A percentile compares a stretch with the other conserved stretches of the same genome.
Evolutionary conservation across 2,888 invertebrate genomes (phyloP).

Genomic region (Hirudinaria manillensis): DNA sequence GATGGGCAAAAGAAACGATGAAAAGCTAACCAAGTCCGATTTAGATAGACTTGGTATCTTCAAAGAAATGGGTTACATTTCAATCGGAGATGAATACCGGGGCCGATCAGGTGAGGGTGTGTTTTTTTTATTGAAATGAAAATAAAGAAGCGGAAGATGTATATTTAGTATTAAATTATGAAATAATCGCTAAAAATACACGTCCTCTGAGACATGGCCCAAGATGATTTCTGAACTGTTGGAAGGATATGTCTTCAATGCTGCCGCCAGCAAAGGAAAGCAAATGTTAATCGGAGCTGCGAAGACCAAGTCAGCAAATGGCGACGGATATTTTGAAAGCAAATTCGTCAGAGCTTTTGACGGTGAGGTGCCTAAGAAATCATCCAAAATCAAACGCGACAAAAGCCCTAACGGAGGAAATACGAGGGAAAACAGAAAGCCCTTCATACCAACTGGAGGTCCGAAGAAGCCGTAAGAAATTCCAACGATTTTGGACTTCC

Average conservation of each 20-base stretch:
- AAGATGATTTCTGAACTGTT: not conserved
- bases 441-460: slow-evolving; percentile 6
- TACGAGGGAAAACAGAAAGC: not conserved
- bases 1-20: not conserved
- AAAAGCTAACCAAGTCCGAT: not conserved
- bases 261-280: slow-evolving; percentile 10
- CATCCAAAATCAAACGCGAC: not conserved
- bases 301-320: not conserved
- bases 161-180: not conserved
- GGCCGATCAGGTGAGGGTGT: not conserved
- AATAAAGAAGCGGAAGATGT: not conserved
- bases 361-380: slow-evolving; percentile 5
- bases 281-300: not conserved
- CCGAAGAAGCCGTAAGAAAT: slow-evolving; percentile 14
- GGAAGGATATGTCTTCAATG: not conserved
- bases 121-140: not conserved
- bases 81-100: slow-evolving; percentile 19
- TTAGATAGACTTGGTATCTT: slow-evolving; percentile 8
- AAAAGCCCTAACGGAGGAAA: not conserved
- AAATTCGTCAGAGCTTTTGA: slow-evolving; percentile 6
- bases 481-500: not conserved
- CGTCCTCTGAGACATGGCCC: not conserved
- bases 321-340: slow-evolving; percentile 16
- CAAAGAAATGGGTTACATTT: slow-evolving; percentile 17
- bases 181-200: not conserved